Conservation (phyloP, 2,888 invertebrate genomes). For the Unio pictorum region DNA sequence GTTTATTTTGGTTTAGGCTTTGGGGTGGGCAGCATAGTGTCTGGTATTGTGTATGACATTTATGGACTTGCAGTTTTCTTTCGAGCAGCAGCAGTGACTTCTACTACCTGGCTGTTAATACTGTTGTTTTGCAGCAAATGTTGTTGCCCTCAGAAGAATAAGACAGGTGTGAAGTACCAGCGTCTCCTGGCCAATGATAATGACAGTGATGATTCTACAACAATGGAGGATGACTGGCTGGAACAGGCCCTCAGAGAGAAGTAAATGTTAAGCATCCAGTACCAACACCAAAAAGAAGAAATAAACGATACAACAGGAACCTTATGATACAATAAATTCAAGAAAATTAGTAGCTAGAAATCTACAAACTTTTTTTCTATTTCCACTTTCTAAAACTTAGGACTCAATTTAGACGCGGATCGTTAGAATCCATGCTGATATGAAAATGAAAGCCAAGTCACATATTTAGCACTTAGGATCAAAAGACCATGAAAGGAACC, state of each 20-base stretch:
- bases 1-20: constrained; percentile 66
- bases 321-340: no score
- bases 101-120: constrained; percentile 53
- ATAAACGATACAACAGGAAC: no score
- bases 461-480: no score
- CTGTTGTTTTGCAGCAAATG: constrained; percentile 42
- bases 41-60: constrained; percentile 58
- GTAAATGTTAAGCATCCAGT: constrained; percentile 2
- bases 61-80: constrained; percentile 56
- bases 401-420: no score
- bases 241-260: constrained; percentile 62
- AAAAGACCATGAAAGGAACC: no score
- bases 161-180: constrained; percentile 53
- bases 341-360: no score
- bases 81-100: constrained; percentile 51
- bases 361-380: no score
- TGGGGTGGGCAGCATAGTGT: constrained; percentile 55
- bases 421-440: no score
- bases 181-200: constrained; percentile 56
- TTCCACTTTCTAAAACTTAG: no score
- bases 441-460: no score
- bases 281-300: no score
- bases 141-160: constrained; percentile 53
- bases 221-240: constrained; percentile 63
- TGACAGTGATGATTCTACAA: constrained; percentile 40